phyloP scores from a whole-genome alignment of 2,797 vertebrate species.

The Lagocephalus sceleratus region DNA sequence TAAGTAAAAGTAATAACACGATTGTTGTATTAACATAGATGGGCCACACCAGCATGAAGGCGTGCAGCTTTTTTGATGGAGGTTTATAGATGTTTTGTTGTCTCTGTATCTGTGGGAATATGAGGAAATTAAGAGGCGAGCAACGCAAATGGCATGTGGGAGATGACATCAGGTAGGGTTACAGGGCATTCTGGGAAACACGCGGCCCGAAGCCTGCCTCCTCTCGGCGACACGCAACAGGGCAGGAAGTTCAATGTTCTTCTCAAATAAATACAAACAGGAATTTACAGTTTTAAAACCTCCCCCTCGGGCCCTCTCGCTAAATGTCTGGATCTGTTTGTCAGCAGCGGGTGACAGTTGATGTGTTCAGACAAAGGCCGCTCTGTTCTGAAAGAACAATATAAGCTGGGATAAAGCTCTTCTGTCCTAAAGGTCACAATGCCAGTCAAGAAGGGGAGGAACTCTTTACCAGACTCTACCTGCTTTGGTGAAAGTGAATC shows the following conservation, averaged over 20 bases:
- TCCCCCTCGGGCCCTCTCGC: background rate
- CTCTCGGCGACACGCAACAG: background rate
- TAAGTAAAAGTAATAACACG: background rate
- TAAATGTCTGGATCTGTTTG: background rate
- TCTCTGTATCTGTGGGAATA: no score
- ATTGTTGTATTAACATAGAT: no score
- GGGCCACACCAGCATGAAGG: no score
- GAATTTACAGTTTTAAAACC: background rate
- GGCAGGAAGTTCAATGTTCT: background rate
- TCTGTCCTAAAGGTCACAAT: background rate
- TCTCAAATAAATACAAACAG: constrained; percentile 1
- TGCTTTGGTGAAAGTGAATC: no score
- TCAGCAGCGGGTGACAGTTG: background rate
- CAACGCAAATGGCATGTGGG: background rate
- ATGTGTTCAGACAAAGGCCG: background rate
- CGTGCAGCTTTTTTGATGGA: no score
- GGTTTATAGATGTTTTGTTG: no score
- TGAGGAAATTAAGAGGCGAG: background rate
- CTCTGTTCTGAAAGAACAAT: background rate
- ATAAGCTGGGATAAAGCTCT: background rate
- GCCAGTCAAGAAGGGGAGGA: no score
- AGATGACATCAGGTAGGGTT: background rate
- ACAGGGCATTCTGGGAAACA: background rate
- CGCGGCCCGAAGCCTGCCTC: background rate
- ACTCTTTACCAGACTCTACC: no score